Evolutionary conservation across 2,113 vertebrate species (phyloP), one percentile per base, ranked within the genome.

Genomic region (Myodes glareolus): DNA sequence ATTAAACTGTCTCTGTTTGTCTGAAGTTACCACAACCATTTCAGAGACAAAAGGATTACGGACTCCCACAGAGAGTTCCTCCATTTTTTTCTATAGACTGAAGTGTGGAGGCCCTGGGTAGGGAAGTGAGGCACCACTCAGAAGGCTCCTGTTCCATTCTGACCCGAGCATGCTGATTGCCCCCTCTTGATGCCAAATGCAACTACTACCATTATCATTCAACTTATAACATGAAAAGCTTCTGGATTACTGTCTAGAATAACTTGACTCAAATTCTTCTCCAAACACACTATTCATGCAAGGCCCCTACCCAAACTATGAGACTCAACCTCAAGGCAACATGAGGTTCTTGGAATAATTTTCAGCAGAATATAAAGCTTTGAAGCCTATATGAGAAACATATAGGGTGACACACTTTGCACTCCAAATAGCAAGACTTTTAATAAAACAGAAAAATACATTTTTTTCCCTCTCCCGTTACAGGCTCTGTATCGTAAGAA

Each of bases 1-100:
- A 85, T 39, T 77, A 90, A 80, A 90, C 29, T 75, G 2, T 90
- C 94, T 33, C 27, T 87, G 3, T 39, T 78, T 94, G 45, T 87
- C 73, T 85, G 67, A 94, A 92, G n/a, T 63, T 68, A 36, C 36
- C 17, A 58, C 0, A 19, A 7, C 42, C 17, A 84, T 47, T 73
- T 94, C 88, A 55, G 36, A 91, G 61, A 96, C 19, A 72, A 52
- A 72, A 39, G 19, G 33, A 76, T 42, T 14, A 0, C 23, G 14
- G 58, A 67, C 27, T 52, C 42, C 55, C 67, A 7, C 72, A 45
- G 67, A 77, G 2, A 42, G 58, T 65, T 67, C 12, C 5, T 73
- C 75, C 27, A 42, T 91, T 45, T 76, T 76, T 29, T 88, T 87
- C 82, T 76, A 31, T 2, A 65, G 16, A 84, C 11, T 10, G 27